Evolutionary conservation across 2,113 vertebrate species (phyloP), one percentile per base, ranked within the genome.

Genomic region (Colossoma macropomum): DNA sequence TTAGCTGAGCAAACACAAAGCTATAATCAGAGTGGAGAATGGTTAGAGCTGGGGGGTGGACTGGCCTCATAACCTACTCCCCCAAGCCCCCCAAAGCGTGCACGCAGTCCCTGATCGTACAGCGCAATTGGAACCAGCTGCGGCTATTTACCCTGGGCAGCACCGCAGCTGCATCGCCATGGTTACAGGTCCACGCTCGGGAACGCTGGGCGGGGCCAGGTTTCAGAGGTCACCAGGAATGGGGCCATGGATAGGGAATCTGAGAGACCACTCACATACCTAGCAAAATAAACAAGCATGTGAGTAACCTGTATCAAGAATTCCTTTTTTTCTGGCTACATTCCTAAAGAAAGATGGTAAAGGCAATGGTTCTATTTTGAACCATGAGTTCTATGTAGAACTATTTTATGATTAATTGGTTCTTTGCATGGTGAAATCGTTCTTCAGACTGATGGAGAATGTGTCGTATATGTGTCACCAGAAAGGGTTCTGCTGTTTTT

Each of bases 91-190:
- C 75, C 23, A 21, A 70, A 65, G 59, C 75, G 68, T 77, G 70
- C 54, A 74, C 63, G 50, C 34, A 50, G 75, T 77, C 52, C 84
- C 79, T 79, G 69, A 76, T 73, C 85, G 78, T 66, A 75, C 79
- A 84, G 77, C 74, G 77, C 88, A 88, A 89, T 88, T 89, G 89
- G 85, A 91, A 92, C 91, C 91, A 92, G 93, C 92, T 93, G 92
- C 88, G 90, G 87, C 85, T 89, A 89, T 91, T 92, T 91, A 90
- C 87, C 77, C 66, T 62, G 79, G 77, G 86, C 75, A 87, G 88
- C 76, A 27, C 86, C 86, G 84, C 86, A 91, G 90, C 85, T 88
- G 81, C 50, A 86, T 89, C 34, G 80, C 50, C 91, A 89, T 83
- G 80, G 90, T 84, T 91, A 89, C 87, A 7, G 78, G 80, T 85